A percentile compares a stretch with the other conserved stretches of the same genome.
phyloP scores from a whole-genome alignment of 2,888 invertebrate species.

The Lucinisca nassula region DNA sequence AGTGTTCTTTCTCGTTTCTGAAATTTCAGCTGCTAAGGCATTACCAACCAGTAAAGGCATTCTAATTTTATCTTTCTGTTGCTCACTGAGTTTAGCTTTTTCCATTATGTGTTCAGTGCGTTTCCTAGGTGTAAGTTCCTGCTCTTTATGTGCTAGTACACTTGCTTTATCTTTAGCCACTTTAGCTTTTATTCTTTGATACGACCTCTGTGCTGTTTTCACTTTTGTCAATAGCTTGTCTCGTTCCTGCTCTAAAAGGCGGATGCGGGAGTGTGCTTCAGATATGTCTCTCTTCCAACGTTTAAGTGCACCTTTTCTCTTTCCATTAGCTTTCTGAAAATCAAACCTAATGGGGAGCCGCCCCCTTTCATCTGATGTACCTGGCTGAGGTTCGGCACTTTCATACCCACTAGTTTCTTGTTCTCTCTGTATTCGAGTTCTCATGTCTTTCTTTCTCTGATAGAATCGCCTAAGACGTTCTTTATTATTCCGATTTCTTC shows the following conservation, averaged over 20 bases:
- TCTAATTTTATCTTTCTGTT: constrained; percentile 15
- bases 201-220: constrained; percentile 10
- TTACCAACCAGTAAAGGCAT: constrained; percentile 15
- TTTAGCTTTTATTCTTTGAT: constrained; percentile 19
- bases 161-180: not conserved
- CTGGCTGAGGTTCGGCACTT: not conserved
- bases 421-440: not conserved
- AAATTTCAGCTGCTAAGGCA: not conserved
- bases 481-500: not conserved
- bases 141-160: too few species aligned
- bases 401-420: constrained; percentile 21
- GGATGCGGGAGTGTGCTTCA: constrained; percentile 22
- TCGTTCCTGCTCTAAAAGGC: constrained; percentile 33
- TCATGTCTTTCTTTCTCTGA: not conserved
- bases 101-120: constrained; percentile 28
- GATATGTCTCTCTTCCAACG: constrained; percentile 29
- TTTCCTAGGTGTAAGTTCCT: constrained; percentile 29
- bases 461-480: not conserved
- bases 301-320: constrained; percentile 22
- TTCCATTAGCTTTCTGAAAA: not conserved
- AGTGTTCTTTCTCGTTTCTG: not conserved
- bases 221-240: not conserved
- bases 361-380: constrained; percentile 18
- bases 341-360: not conserved
- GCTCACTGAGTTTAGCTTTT: constrained; percentile 11